Conservation (phyloP, 2,113 vertebrate species). For the Bostrychus sinensis region DNA sequence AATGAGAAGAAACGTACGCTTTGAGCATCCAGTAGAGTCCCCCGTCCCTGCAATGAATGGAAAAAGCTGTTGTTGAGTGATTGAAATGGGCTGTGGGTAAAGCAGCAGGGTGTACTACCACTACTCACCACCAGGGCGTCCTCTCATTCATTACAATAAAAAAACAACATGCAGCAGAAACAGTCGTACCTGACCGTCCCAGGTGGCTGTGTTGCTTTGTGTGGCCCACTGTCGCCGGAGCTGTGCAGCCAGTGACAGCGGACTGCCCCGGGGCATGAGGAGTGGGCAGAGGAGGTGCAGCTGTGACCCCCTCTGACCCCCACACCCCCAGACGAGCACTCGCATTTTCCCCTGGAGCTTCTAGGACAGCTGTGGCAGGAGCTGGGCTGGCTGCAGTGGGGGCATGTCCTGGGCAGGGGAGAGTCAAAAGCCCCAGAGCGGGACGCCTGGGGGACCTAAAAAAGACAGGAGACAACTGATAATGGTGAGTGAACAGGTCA, state of each 20-base stretch:
- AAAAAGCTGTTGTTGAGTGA: conserved; percentile 7
- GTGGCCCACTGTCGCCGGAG: conserved; percentile 77
- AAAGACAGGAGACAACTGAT: conserved; percentile 6
- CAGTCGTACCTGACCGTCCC: conserved; percentile 86
- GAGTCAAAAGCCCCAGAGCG: conserved; percentile 46
- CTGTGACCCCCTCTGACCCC: conserved; percentile 58
- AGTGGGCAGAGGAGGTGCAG: conserved; percentile 74
- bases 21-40: conserved; percentile 87
- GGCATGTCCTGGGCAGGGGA: conserved; percentile 53
- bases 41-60: conserved; percentile 80
- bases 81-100: no score
- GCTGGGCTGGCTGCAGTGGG: conserved; percentile 56
- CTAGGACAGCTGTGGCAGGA: conserved; percentile 50
- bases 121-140: no score
- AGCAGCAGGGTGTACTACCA: no score
- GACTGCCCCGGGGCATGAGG: conserved; percentile 64
- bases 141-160: neutral
- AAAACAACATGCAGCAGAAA: neutral
- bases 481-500: no score
- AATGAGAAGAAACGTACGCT: conserved; percentile 79
- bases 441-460: conserved; percentile 61
- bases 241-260: conserved; percentile 84
- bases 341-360: conserved; percentile 38
- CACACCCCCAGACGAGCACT: conserved; percentile 39
- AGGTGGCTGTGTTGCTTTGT: conserved; percentile 82